Conservation (phyloP, 2,888 invertebrate species). For the Cerastoderma edule region DNA sequence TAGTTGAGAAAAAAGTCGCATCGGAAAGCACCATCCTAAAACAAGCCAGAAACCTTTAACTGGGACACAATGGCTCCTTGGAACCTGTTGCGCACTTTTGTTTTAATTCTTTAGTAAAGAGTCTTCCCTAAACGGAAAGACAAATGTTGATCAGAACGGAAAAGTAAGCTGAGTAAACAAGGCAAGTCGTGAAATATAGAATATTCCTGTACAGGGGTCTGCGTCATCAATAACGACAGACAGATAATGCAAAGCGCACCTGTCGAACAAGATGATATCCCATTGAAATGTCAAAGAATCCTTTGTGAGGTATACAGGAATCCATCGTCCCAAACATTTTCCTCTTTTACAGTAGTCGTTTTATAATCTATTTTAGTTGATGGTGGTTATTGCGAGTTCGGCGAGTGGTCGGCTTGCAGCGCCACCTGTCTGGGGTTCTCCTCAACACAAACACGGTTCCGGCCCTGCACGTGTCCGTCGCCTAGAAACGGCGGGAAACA, state of each 20-base stretch:
- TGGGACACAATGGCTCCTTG: too few species aligned
- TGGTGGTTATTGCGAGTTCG: conserved; percentile 77
- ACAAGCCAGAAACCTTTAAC: too few species aligned
- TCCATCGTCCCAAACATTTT: background rate
- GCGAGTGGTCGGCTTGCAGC: conserved; percentile 73
- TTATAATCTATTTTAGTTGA: conserved; percentile 58
- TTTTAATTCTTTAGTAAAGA: too few species aligned
- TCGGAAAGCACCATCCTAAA: too few species aligned
- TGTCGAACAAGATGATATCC: background rate
- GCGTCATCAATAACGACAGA: background rate
- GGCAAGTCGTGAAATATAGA: too few species aligned
- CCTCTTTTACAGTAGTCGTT: background rate
- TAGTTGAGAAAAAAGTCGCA: too few species aligned
- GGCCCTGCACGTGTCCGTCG: conserved; percentile 70
- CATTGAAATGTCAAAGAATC: background rate
- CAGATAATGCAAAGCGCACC: background rate
- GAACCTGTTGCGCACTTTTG: too few species aligned
- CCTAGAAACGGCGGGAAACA: conserved; percentile 64
- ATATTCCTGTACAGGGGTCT: too few species aligned
- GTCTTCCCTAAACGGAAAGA: too few species aligned
- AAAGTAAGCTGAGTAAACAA: too few species aligned
- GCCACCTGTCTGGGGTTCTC: conserved; percentile 69
- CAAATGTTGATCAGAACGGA: too few species aligned
- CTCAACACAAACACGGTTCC: conserved; percentile 62
- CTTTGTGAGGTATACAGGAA: background rate